Evolutionary conservation across 1,140 invertebrate species (phyloP).

Genomic region (Penaeus vannamei): DNA sequence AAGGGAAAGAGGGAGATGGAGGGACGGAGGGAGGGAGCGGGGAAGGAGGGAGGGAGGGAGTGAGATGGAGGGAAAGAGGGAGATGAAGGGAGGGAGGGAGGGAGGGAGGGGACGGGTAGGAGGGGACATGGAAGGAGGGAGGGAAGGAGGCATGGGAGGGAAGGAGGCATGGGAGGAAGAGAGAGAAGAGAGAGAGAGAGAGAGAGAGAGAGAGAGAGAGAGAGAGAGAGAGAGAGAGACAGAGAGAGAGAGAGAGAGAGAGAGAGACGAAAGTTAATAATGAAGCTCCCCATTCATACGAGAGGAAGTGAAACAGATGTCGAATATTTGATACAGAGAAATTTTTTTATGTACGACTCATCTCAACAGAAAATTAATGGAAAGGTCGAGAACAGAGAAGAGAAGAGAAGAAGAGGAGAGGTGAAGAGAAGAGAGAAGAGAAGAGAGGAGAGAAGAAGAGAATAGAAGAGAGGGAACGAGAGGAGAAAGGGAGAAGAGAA

Average conservation of each 20-base stretch:
- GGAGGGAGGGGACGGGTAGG: not conserved
- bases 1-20: not conserved
- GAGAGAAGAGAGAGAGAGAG: not conserved
- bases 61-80: not conserved
- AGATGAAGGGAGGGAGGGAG: not conserved
- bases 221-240: not conserved
- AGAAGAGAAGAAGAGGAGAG: not conserved
- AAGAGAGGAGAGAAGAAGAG: not conserved
- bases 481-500: not conserved
- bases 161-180: not conserved
- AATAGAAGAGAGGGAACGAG: not conserved
- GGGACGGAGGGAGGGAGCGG: too few species aligned
- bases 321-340: too few species aligned
- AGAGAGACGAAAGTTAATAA: constrained; percentile 4
- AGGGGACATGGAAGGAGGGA: not conserved
- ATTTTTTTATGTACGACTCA: too few species aligned
- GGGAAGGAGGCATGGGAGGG: not conserved
- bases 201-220: not conserved
- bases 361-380: too few species aligned
- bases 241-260: not conserved
- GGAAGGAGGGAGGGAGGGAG: not conserved
- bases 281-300: not conserved
- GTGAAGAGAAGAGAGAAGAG: not conserved
- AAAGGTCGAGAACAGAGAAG: not conserved
- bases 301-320: not conserved